Evolutionary conservation across 2,113 vertebrate species (phyloP).

Genomic region (Antigone vipio): DNA sequence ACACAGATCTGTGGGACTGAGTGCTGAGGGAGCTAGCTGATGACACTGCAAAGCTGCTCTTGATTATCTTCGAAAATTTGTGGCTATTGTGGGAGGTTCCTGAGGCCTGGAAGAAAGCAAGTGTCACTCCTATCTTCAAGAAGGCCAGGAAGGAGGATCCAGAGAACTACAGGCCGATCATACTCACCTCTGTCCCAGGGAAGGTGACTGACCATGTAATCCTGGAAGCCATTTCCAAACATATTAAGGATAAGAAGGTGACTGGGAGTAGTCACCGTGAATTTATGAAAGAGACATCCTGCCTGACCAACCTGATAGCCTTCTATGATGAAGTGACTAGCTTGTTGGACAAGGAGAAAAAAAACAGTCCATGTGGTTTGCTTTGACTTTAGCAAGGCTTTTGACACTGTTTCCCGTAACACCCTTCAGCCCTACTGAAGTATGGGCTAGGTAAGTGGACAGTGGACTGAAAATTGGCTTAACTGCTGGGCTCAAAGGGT

Average conservation of each 20-base stretch:
- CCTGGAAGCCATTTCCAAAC: neutral
- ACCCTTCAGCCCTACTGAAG: neutral
- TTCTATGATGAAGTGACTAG: neutral
- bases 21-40: neutral
- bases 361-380: neutral
- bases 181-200: neutral
- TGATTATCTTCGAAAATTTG: neutral
- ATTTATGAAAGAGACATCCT: neutral
- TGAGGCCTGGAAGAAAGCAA: neutral
- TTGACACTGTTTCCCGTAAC: neutral
- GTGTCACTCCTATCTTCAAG: neutral
- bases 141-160: neutral
- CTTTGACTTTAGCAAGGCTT: neutral
- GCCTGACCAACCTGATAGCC: neutral
- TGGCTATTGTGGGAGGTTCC: neutral
- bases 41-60: neutral
- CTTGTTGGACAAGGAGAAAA: neutral
- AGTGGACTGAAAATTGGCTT: neutral
- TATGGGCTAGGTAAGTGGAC: neutral
- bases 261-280: neutral
- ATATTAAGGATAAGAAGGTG: neutral
- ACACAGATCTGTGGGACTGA: neutral
- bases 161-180: neutral
- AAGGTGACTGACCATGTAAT: neutral
- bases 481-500: neutral